Base-by-base conservation (phyloP, 2,888 invertebrate genomes). In the Ecliptopera silaceata region DNA sequence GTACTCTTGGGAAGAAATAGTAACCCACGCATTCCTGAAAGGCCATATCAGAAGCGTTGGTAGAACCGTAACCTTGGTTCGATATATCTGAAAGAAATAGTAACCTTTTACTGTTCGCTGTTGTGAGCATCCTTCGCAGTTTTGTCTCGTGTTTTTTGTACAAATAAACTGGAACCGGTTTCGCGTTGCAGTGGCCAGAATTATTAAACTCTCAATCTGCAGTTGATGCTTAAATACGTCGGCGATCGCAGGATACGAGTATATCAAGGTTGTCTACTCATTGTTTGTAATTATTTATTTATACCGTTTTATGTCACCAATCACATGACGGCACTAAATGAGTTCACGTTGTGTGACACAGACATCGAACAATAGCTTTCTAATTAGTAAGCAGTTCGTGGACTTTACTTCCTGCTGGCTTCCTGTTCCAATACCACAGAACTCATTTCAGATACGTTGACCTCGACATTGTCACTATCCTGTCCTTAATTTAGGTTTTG, bases 131-230 rank as follows among this genome's bases (percentile, higher is more conserved):
- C 74, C 75, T 80, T 77, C 71, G 68, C 69, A 62, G 64, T 63
- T 65, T 71, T 66, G 69, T 64, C 69, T 70, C 64, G 68, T 67
- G 65, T 63, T 69, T 39, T 55, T 58, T 68, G 22, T 74, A 79
- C 80, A 81, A 81, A 77, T 75, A 76, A 75, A 73, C 70, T 63
- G 61, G 70, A 86, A 87, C 89, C 87, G 86, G 88, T 88, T 74
- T 65, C 72, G 68, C 76, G 71, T 73, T 59, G 54, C 53, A 52
- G 13, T 79, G 81, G 79, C 82, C 87, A 80, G 85, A 86, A 86
- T 86, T 80, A 86, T 82, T 82, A 84, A 36, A 81, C 76, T 79
- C 80, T 80, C 80, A 77, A 80, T 80, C 79, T 77, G 76, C 77
- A 73, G 74, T 73, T 71, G 77, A 78, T 70, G 73, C 65, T 75